A percentile compares a stretch with the other conserved stretches of the same genome.
These are phyloP conservation scores for Eurypyga helias DNA, from an alignment of 2,113 vertebrate genomes.

Conservation along the genomic window DNA sequence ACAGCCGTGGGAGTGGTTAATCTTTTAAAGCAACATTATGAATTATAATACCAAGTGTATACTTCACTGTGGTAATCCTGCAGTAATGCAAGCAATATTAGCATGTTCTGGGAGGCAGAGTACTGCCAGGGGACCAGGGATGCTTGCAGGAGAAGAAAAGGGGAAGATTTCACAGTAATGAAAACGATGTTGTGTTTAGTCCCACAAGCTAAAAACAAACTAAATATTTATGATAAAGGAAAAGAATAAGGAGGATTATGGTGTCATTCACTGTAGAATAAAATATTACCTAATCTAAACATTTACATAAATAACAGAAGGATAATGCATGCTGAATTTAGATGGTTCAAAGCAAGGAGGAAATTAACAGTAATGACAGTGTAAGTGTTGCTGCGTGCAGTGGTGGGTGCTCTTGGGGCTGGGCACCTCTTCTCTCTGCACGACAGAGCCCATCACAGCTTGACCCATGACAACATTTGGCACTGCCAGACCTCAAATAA, in stretches of 20 bases:
- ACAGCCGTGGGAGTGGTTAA: conserved; percentile 73
- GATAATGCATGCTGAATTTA: conserved; percentile 46
- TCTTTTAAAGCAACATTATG: conserved; percentile 79
- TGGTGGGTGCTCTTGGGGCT: background rate
- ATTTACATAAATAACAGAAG: conserved; percentile 66
- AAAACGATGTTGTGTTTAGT: conserved; percentile 67
- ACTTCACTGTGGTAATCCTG: conserved; percentile 72
- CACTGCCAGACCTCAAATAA: background rate
- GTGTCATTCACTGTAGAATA: conserved; percentile 64
- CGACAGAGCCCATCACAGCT: accelerated
- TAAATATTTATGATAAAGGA: conserved; percentile 73
- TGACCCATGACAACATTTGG: accelerated
- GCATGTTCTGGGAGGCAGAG: conserved; percentile 68
- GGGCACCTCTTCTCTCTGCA: background rate
- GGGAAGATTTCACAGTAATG: conserved; percentile 64
- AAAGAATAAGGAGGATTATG: conserved; percentile 67
- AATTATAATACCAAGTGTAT: conserved; percentile 76
- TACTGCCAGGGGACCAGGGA: conserved; percentile 59
- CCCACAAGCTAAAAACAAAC: conserved; percentile 72
- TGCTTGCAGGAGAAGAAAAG: conserved; percentile 70
- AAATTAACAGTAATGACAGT: conserved; percentile 39
- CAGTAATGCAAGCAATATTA: conserved; percentile 75
- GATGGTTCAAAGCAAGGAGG: conserved; percentile 41
- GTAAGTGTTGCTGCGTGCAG: background rate
- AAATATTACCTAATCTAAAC: conserved; percentile 71